Conservation (phyloP, 2,888 invertebrate species). For the Vannuccia rotundouncinata region DNA sequence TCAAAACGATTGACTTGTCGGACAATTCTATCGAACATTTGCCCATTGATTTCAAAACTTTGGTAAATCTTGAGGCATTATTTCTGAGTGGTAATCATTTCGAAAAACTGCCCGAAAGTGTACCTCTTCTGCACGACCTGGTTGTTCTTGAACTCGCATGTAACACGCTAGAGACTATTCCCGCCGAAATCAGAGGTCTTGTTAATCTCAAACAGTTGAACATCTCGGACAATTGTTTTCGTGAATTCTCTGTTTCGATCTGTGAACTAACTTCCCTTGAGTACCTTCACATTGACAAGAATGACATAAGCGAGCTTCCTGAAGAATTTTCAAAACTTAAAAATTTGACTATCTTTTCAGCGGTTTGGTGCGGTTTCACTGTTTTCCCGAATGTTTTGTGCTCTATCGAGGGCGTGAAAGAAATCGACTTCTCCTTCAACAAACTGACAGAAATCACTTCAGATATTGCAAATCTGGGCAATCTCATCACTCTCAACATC, state of each 20-base stretch:
- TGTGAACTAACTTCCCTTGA: background rate
- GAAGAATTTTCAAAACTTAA: background rate
- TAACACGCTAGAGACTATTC: background rate
- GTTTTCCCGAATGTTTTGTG: background rate
- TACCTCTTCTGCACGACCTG: background rate
- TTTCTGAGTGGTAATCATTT: conserved; percentile 25
- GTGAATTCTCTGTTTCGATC: background rate
- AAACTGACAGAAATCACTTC: background rate
- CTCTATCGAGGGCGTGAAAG: background rate
- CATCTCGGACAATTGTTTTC: background rate
- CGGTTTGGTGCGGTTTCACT: background rate
- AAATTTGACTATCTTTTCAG: background rate
- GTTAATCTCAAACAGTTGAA: conserved; percentile 3
- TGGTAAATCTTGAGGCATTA: background rate
- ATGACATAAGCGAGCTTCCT: background rate
- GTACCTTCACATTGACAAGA: conserved; percentile 9
- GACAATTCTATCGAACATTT: background rate
- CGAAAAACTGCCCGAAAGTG: background rate
- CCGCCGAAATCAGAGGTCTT: background rate
- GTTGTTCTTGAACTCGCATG: conserved; percentile 3
- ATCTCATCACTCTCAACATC: background rate
- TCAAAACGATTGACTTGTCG: background rate
- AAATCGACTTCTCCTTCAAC: conserved; percentile 21
- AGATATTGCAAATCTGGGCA: background rate
- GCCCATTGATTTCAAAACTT: conserved; percentile 14